Percentiles rank a stretch among this genome's conserved stretches.
phyloP scores from a whole-genome alignment of 2,797 vertebrate species.

The Cryptoblepharus egeriae region DNA sequence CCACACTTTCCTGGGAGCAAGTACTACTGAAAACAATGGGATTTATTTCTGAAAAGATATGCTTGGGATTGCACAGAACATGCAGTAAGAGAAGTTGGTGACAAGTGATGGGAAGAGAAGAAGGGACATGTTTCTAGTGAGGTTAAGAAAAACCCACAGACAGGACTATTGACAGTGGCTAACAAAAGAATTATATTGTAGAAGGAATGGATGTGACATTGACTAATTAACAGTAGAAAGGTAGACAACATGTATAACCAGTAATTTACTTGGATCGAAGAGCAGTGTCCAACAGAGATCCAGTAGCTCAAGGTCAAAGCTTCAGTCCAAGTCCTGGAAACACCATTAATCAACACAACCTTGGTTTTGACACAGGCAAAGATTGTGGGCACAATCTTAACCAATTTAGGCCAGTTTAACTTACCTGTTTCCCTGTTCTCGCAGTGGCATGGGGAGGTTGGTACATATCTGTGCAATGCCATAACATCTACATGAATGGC shows the following conservation, averaged over 20 bases:
- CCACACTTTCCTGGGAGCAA: too few relatives aligned
- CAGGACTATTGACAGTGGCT: too few relatives aligned
- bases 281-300: not conserved
- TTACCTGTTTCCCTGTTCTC: too few relatives aligned
- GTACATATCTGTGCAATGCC: too few relatives aligned
- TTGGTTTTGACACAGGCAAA: not conserved
- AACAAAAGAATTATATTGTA: not conserved
- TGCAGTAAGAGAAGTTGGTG: not conserved
- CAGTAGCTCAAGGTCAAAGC: not conserved
- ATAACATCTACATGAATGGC: too few relatives aligned
- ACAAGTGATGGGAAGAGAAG: not conserved
- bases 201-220: not conserved
- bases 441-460: too few relatives aligned
- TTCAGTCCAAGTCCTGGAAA: not conserved
- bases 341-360: too few relatives aligned
- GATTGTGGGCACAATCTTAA: too few relatives aligned
- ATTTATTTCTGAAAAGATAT: too few relatives aligned
- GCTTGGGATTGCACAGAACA: too few relatives aligned
- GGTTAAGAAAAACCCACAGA: not conserved
- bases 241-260: not conserved
- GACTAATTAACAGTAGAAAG: not conserved
- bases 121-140: not conserved
- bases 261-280: not conserved
- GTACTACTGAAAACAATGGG: too few relatives aligned
- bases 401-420: too few relatives aligned